Evolutionary conservation across 1,140 invertebrate species (phyloP).

Genomic region (Hestina assimilis): DNA sequence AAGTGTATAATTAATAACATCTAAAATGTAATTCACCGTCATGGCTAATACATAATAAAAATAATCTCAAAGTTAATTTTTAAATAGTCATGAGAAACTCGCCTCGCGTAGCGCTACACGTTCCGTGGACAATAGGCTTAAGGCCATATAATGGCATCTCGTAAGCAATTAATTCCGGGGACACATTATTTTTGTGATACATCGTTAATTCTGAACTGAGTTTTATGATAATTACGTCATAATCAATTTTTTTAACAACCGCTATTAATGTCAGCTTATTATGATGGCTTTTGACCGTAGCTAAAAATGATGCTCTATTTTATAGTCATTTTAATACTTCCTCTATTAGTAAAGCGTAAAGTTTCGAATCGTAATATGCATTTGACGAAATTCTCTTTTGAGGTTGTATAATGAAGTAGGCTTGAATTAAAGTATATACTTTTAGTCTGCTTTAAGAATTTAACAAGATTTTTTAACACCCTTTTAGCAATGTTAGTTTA

Average conservation of each 20-base stretch:
- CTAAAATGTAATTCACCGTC: too few relatives aligned
- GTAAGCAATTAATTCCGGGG: constrained; percentile 18
- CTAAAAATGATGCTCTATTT: neutral
- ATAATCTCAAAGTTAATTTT: too few relatives aligned
- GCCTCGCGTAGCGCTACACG: neutral
- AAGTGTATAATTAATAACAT: too few relatives aligned
- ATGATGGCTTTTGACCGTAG: neutral
- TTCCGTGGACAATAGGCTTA: neutral
- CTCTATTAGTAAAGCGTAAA: neutral
- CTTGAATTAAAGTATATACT: too few relatives aligned
- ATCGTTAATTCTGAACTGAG: constrained; percentile 24
- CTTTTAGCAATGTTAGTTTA: too few relatives aligned
- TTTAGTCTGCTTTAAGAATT: neutral
- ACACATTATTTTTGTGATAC: constrained; percentile 25
- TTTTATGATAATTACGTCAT: constrained; percentile 21
- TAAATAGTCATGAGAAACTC: too few relatives aligned
- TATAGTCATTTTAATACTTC: neutral
- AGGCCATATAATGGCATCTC: constrained; percentile 16
- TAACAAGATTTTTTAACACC: constrained; percentile 1
- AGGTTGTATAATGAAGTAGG: too few relatives aligned
- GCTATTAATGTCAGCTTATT: constrained; percentile 1
- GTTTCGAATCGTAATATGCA: too few relatives aligned
- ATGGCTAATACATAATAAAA: too few relatives aligned
- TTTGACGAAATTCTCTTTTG: too few relatives aligned
- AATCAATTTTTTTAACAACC: constrained; percentile 12